Evolutionary conservation across 2,888 invertebrate species (phyloP).

Genomic region (Ophonus ardosiacus): DNA sequence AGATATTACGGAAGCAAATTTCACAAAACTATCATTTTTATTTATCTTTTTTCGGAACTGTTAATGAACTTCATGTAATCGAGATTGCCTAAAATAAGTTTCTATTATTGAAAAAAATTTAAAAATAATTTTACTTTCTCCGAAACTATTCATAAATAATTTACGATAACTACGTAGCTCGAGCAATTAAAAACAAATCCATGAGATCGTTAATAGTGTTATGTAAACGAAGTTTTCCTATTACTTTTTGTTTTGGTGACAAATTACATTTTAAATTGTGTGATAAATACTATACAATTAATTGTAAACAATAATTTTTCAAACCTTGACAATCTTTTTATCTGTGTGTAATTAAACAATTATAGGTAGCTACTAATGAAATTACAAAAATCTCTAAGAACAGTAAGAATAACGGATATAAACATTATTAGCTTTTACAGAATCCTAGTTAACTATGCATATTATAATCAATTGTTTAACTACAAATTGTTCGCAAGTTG

Average conservation of each 20-base stretch:
- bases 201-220: constrained; percentile 25
- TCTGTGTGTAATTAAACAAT: constrained; percentile 19
- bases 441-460: constrained; percentile 20
- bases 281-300: constrained; percentile 2
- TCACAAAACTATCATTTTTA: not conserved
- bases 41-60: constrained; percentile 14
- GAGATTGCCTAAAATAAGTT: constrained; percentile 7
- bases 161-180: constrained; percentile 1
- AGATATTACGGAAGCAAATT: constrained; percentile 12
- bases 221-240: constrained; percentile 9
- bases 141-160: constrained; percentile 49
- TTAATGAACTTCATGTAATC: constrained; percentile 36
- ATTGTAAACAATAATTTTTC: constrained; percentile 8
- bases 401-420: constrained; percentile 20
- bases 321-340: constrained; percentile 12
- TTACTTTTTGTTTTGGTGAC: constrained; percentile 22
- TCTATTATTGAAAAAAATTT: constrained; percentile 27
- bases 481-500: constrained; percentile 11
- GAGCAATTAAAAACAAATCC: constrained; percentile 20
- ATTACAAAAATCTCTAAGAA: constrained; percentile 16
- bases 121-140: constrained; percentile 39
- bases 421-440: constrained; percentile 13
- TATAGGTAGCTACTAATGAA: constrained; percentile 42
- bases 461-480: constrained; percentile 20
- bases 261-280: constrained; percentile 23